Conservation (phyloP, 2,888 invertebrate genomes). For the Candidula unifasciata region DNA sequence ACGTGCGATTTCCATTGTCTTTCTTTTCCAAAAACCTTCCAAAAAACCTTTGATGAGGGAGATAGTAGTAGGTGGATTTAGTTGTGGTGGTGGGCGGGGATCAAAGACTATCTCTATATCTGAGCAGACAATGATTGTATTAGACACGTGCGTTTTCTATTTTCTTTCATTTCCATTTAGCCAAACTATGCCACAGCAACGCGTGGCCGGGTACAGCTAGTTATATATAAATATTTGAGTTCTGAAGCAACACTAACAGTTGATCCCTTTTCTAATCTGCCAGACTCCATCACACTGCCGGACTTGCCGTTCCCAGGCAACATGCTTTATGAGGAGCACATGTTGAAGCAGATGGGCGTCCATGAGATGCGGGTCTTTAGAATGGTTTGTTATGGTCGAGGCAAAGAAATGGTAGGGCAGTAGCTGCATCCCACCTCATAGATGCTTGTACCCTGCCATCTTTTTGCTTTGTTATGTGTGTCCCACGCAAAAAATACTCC, state of each 20-base stretch:
- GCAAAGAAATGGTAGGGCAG: conserved; percentile 50
- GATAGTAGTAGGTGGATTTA: too few relatives aligned
- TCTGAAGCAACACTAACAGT: neutral
- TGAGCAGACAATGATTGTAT: too few relatives aligned
- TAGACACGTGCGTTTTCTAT: too few relatives aligned
- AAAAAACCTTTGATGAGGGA: too few relatives aligned
- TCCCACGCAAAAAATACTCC: neutral
- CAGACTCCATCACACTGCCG: conserved; percentile 82
- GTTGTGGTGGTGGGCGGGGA: too few relatives aligned
- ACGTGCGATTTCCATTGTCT: too few relatives aligned
- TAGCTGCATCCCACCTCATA: neutral
- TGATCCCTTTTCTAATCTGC: neutral
- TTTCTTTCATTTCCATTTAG: too few relatives aligned
- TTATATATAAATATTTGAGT: too few relatives aligned
- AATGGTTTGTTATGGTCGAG: conserved; percentile 79
- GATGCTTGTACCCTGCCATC: conserved; percentile 16
- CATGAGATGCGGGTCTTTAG: conserved; percentile 84
- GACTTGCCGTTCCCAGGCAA: conserved; percentile 83
- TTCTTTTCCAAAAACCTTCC: too few relatives aligned
- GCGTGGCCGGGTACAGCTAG: too few relatives aligned
- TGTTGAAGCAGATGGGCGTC: conserved; percentile 83
- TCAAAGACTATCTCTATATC: too few relatives aligned
- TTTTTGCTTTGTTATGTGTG: conserved; percentile 35
- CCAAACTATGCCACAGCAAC: too few relatives aligned
- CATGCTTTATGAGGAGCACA: conserved; percentile 85